Conservation (phyloP, 2,113 vertebrate species). For the Vulpes vulpes region DNA sequence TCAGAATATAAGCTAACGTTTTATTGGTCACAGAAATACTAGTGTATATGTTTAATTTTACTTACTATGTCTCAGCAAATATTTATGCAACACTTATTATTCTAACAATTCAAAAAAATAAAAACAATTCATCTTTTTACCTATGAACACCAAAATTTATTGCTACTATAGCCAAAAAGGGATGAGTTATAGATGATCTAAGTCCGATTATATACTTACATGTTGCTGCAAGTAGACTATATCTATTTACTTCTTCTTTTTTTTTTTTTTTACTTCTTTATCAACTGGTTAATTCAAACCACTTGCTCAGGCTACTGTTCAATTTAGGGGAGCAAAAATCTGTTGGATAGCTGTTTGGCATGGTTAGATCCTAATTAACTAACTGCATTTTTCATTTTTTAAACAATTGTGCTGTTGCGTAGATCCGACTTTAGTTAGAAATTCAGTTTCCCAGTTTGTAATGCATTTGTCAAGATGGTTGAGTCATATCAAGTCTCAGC, state of each 20-base stretch:
- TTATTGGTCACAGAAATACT: slow-evolving; percentile 67
- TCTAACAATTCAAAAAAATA: neutral
- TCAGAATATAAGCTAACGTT: slow-evolving; percentile 74
- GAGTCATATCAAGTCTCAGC: slow-evolving; percentile 34
- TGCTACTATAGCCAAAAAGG: slow-evolving; percentile 1
- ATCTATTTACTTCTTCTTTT: neutral
- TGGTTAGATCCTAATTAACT: slow-evolving; percentile 11
- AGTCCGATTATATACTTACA: neutral
- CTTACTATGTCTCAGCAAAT: slow-evolving; percentile 74
- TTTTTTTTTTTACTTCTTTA: neutral
- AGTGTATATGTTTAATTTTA: slow-evolving; percentile 77
- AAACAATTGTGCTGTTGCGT: neutral
- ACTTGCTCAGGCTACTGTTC: neutral
- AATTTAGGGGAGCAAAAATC: slow-evolving; percentile 15
- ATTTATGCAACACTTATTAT: slow-evolving; percentile 56
- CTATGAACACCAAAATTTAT: slow-evolving; percentile 27
- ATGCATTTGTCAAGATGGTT: slow-evolving; percentile 50
- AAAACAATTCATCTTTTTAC: neutral
- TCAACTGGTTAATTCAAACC: neutral
- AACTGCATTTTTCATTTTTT: slow-evolving; percentile 34
- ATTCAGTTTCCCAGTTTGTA: slow-evolving; percentile 19
- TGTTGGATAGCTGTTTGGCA: neutral
- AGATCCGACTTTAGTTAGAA: neutral
- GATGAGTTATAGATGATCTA: neutral
- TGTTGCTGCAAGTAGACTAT: neutral